phyloP scores from a whole-genome alignment of 1,140 invertebrate genomes.

The Aphelenchoides fujianensis region DNA sequence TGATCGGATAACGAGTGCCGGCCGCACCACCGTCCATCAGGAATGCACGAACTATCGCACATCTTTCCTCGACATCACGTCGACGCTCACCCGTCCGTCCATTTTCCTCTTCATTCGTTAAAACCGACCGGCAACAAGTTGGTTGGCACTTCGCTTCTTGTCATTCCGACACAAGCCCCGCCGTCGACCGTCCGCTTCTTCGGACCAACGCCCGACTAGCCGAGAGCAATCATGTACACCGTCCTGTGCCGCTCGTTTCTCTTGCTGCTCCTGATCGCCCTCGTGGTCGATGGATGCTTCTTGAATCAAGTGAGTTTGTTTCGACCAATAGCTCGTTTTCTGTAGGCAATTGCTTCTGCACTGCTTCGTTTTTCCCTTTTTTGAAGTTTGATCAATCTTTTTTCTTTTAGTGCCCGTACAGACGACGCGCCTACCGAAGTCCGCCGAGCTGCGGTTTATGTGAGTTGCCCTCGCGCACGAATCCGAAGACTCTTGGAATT shows the following conservation, averaged over 20 bases:
- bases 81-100: too few species aligned
- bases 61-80: background rate
- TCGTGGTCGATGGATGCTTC: conserved; percentile 31
- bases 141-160: background rate
- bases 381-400: too few species aligned
- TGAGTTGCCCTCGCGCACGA: too few species aligned
- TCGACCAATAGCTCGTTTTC: too few species aligned
- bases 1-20: background rate
- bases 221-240: background rate
- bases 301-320: too few species aligned
- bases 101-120: conserved; percentile 7
- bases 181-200: background rate
- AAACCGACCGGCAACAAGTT: conserved; percentile 19
- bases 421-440: too few species aligned
- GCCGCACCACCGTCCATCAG: background rate
- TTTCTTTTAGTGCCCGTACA: too few species aligned
- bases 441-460: too few species aligned
- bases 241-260: background rate
- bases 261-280: background rate
- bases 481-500: too few species aligned
- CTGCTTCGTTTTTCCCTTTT: too few species aligned
- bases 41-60: too few species aligned
- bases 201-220: background rate
- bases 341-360: too few species aligned
- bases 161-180: background rate